These are phyloP conservation scores for Terebella lapidaria DNA, from an alignment of 2,888 invertebrate genomes.

Conservation along the genomic window DNA sequence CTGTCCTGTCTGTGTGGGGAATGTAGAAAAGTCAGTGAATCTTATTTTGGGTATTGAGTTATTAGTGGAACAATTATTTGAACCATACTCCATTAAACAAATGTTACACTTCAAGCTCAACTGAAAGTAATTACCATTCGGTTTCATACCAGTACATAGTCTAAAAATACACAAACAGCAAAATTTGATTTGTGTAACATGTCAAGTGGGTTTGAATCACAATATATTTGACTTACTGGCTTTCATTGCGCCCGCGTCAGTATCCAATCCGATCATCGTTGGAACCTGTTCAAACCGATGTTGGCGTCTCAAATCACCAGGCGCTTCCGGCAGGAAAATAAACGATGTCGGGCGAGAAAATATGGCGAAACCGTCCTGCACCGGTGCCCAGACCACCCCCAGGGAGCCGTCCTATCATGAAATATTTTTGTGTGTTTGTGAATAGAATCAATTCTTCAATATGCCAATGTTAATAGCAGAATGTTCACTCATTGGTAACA, in stretches of 20 bases:
- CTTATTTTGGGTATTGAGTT: too few species aligned
- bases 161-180: neutral
- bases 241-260: slow-evolving; percentile 22
- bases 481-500: too few species aligned
- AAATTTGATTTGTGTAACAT: too few species aligned
- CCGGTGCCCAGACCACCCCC: slow-evolving; percentile 27
- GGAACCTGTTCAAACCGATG: slow-evolving; percentile 27
- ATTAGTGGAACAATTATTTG: too few species aligned
- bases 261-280: slow-evolving; percentile 26
- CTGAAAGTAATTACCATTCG: too few species aligned
- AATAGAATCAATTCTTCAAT: too few species aligned
- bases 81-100: too few species aligned
- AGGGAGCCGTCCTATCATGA: slow-evolving; percentile 21
- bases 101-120: too few species aligned
- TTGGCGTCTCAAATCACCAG: slow-evolving; percentile 19
- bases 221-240: too few species aligned
- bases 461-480: too few species aligned
- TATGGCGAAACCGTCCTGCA: slow-evolving; percentile 23
- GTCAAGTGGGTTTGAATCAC: too few species aligned
- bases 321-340: slow-evolving; percentile 25
- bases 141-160: neutral
- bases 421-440: neutral
- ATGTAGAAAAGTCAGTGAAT: too few species aligned
- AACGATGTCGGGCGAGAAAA: slow-evolving; percentile 3
- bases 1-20: slow-evolving; percentile 5